These are phyloP conservation scores for Eupleurogrammus muticus DNA, from an alignment of 2,797 vertebrate species.

Conservation along the genomic window DNA sequence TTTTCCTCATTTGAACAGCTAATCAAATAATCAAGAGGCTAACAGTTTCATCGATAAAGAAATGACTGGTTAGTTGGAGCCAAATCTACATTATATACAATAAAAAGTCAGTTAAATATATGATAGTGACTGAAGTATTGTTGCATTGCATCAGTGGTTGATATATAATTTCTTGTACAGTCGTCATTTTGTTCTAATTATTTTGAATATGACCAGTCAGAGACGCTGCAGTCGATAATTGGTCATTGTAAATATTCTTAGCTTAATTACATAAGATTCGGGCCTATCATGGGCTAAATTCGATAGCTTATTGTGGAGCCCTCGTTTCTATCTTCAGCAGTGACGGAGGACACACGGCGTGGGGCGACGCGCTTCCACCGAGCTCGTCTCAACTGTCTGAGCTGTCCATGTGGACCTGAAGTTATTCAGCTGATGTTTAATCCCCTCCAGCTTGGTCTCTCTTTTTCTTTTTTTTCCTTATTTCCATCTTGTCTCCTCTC, in stretches of 20 bases:
- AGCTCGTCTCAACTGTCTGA: conserved; percentile 57
- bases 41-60: too few relatives aligned
- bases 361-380: conserved; percentile 5
- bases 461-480: conserved; percentile 23
- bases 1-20: too few relatives aligned
- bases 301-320: not conserved
- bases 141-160: too few relatives aligned
- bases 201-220: not conserved
- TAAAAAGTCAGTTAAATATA: too few relatives aligned
- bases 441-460: conserved; percentile 45
- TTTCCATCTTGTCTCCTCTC: conserved; percentile 22
- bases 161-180: not conserved
- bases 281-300: not conserved
- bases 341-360: not conserved
- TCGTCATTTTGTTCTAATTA: not conserved
- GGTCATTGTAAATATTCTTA: conserved; percentile 10
- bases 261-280: not conserved
- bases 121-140: too few relatives aligned
- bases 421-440: conserved; percentile 58
- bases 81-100: too few relatives aligned
- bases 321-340: conserved; percentile 6
- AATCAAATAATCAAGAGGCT: too few relatives aligned
- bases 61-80: too few relatives aligned
- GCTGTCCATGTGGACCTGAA: conserved; percentile 47
- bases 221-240: not conserved